A percentile compares a stretch with the other conserved stretches of the same genome.
Conservation (phyloP, 2,113 vertebrate genomes). For the Anoplopoma fimbria region DNA sequence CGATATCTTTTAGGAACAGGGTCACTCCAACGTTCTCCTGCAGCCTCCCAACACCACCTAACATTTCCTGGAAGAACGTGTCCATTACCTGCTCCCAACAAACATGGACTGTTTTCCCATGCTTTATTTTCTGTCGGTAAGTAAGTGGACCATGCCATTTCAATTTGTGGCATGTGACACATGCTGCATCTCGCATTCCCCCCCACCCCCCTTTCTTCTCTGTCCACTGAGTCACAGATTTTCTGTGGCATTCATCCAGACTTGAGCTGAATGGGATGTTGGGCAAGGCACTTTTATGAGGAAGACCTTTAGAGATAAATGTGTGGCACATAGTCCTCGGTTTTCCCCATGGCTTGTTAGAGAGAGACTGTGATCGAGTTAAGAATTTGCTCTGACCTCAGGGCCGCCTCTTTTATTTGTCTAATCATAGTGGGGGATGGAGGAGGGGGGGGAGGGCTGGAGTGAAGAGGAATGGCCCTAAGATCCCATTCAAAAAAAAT, state of each 20-base stretch:
- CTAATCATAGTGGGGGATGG: constrained; percentile 69
- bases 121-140: constrained; percentile 99
- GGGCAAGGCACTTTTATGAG: constrained; percentile 1
- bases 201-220: neutral
- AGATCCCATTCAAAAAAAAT: constrained; percentile 75
- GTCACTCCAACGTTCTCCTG: constrained; percentile 82
- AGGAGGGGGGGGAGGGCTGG: constrained; percentile 48
- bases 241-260: constrained; percentile 38
- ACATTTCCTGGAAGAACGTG: constrained; percentile 89
- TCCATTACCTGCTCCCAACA: constrained; percentile 91
- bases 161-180: constrained; percentile 65
- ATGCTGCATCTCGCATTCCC: neutral
- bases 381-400: constrained; percentile 76
- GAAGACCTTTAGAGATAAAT: constrained; percentile 50
- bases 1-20: constrained; percentile 85
- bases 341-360: constrained; percentile 63
- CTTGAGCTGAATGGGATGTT: constrained; percentile 22
- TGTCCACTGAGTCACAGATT: constrained; percentile 32
- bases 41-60: constrained; percentile 85
- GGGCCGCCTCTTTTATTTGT: constrained; percentile 77
- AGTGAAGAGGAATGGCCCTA: constrained; percentile 48
- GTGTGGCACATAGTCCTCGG: constrained; percentile 49
- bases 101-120: constrained; percentile 99
- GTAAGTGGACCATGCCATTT: constrained; percentile 80
- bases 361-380: constrained; percentile 71